Percentiles rank a stretch among this genome's conserved stretches.
Conservation (phyloP, 2,797 vertebrate genomes). For the Pogonophryne albipinna region DNA sequence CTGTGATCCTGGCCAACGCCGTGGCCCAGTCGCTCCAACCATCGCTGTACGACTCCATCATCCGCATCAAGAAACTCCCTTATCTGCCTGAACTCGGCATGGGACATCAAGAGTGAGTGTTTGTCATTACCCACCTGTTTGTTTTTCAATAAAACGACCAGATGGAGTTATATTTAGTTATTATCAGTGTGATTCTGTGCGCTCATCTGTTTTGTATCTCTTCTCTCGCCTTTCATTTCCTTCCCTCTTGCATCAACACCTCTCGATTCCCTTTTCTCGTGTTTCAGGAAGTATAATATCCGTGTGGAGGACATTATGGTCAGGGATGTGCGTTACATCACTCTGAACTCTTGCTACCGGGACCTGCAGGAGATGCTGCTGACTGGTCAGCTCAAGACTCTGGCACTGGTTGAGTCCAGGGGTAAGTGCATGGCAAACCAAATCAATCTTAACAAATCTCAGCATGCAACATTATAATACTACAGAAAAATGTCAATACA, state of each 20-base stretch:
- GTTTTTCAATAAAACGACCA: not conserved
- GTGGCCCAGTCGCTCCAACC: slow-evolving; percentile 98
- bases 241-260: not conserved
- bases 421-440: slow-evolving; percentile 81
- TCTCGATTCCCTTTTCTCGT: not conserved
- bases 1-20: slow-evolving; percentile 97
- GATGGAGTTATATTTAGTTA: not conserved
- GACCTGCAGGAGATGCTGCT: slow-evolving; percentile 92
- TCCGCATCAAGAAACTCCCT: slow-evolving; percentile 98
- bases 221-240: slow-evolving; percentile 23
- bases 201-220: not conserved
- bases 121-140: not conserved
- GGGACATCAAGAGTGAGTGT: slow-evolving; percentile 95
- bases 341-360: slow-evolving; percentile 92
- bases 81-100: slow-evolving; percentile 98
- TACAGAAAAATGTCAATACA: no score
- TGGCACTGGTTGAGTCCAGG: slow-evolving; percentile 94
- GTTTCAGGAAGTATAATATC: slow-evolving; percentile 93
- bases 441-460: not conserved
- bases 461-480: not conserved
- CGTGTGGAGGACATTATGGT: slow-evolving; percentile 99
- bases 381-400: slow-evolving; percentile 91
- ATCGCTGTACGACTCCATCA: slow-evolving; percentile 98
- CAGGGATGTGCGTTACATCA: slow-evolving; percentile 91
- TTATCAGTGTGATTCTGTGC: not conserved